Evolutionary conservation across 2,797 vertebrate genomes (phyloP).

Genomic region (Anomalospiza imberbis): DNA sequence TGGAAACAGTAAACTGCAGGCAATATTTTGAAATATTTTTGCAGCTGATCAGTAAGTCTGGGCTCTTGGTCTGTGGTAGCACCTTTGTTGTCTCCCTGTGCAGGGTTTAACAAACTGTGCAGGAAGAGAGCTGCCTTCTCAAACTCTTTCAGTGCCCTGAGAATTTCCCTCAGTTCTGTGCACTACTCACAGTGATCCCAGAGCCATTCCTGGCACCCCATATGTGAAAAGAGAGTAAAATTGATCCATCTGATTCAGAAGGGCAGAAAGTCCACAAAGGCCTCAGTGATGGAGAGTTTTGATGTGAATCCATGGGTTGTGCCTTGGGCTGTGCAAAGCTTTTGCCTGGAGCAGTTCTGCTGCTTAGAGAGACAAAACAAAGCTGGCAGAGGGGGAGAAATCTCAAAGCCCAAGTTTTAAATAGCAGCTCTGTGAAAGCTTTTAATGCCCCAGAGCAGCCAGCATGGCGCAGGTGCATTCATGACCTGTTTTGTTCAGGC

Average conservation of each 20-base stretch:
- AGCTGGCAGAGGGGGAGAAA: neutral
- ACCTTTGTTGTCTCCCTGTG: neutral
- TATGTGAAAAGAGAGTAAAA: neutral
- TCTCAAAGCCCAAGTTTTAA: neutral
- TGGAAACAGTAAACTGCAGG: neutral
- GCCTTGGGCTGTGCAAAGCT: neutral
- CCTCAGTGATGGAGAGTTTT: neutral
- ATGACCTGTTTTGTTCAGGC: conserved; percentile 35
- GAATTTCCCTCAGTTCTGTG: neutral
- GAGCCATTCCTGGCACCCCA: neutral
- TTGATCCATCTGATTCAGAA: neutral
- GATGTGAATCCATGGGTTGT: neutral
- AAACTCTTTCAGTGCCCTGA: neutral
- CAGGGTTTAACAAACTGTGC: neutral
- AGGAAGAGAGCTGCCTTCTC: neutral
- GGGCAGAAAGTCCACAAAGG: neutral
- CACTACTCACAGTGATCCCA: neutral
- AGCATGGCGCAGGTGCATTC: neutral
- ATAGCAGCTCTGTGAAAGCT: neutral
- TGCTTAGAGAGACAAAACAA: neutral
- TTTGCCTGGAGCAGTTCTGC: neutral
- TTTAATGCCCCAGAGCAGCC: neutral
- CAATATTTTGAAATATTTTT: neutral
- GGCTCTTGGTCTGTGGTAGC: neutral
- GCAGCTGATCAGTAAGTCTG: neutral